Conservation (phyloP, 2,797 vertebrate species). For the Trachurus trachurus region DNA sequence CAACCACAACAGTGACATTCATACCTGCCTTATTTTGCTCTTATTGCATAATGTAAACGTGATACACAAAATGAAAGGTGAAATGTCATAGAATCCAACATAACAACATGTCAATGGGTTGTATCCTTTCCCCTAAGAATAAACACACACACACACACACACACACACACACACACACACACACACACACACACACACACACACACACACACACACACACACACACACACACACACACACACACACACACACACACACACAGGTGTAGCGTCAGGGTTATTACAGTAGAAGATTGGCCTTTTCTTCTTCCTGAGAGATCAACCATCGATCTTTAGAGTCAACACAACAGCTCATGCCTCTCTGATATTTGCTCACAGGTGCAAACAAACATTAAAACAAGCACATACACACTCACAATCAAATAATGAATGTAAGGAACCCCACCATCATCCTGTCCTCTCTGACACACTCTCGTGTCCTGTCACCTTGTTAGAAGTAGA, state of each 20-base stretch:
- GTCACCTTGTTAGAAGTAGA: constrained; percentile 51
- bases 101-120: background rate
- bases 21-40: constrained; percentile 20
- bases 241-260: constrained; percentile 13
- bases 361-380: constrained; percentile 74
- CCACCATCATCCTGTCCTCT: background rate
- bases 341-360: constrained; percentile 55
- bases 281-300: constrained; percentile 74
- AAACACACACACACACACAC: constrained; percentile 22
- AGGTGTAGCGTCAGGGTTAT: constrained; percentile 50
- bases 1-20: background rate
- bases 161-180: constrained; percentile 8
- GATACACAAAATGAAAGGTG: constrained; percentile 13
- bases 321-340: constrained; percentile 75
- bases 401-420: constrained; percentile 21
- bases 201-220: constrained; percentile 12
- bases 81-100: background rate
- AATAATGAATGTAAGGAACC: constrained; percentile 20
- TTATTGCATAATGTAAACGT: constrained; percentile 9
- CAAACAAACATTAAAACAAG: constrained; percentile 68
- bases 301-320: constrained; percentile 68
- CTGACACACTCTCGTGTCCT: constrained; percentile 28
- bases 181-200: constrained; percentile 8
- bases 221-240: constrained; percentile 20
- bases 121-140: background rate